Evolutionary conservation across 2,113 vertebrate genomes (phyloP).

Genomic region (Cettia cetti): DNA sequence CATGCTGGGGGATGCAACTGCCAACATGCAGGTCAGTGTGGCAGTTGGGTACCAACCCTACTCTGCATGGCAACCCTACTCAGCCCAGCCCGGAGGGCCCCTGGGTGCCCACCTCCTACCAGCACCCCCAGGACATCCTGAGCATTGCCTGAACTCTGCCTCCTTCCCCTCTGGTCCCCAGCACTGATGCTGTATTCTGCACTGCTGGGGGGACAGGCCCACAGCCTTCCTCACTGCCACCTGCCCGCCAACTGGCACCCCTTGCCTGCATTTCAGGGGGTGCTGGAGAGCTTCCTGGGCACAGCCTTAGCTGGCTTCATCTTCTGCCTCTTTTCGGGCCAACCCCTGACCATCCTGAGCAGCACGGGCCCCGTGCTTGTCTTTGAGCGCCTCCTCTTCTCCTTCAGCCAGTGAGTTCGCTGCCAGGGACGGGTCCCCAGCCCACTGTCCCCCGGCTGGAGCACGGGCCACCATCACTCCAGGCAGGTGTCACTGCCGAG

Average conservation of each 20-base stretch:
- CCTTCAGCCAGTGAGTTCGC: constrained; percentile 74
- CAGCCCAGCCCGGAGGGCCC: rapidly evolving
- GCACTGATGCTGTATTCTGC: not conserved
- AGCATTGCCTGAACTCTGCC: rapidly evolving
- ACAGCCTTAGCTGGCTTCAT: constrained; percentile 72
- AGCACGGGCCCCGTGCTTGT: constrained; percentile 79
- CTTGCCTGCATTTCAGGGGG: constrained; percentile 60
- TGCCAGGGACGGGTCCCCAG: rapidly evolving
- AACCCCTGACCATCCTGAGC: constrained; percentile 81
- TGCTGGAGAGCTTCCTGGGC: constrained; percentile 80
- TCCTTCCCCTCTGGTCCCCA: not conserved
- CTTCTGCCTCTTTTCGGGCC: constrained; percentile 79
- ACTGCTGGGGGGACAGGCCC: rapidly evolving
- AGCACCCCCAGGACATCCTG: not conserved
- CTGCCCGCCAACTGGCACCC: not conserved
- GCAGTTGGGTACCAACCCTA: rapidly evolving
- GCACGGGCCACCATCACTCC: not conserved
- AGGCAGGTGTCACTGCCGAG: rapidly evolving
- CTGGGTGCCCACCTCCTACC: not conserved
- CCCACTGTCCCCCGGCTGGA: rapidly evolving
- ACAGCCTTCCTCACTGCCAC: rapidly evolving
- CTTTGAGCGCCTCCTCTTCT: constrained; percentile 79
- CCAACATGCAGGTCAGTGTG: constrained; percentile 72
- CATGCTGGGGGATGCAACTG: constrained; percentile 76
- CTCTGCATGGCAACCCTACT: not conserved